Percentiles rank a stretch among this genome's conserved stretches.
Evolutionary conservation across 2,113 vertebrate species (phyloP).

Genomic region (Neomonachus schauinslandi): DNA sequence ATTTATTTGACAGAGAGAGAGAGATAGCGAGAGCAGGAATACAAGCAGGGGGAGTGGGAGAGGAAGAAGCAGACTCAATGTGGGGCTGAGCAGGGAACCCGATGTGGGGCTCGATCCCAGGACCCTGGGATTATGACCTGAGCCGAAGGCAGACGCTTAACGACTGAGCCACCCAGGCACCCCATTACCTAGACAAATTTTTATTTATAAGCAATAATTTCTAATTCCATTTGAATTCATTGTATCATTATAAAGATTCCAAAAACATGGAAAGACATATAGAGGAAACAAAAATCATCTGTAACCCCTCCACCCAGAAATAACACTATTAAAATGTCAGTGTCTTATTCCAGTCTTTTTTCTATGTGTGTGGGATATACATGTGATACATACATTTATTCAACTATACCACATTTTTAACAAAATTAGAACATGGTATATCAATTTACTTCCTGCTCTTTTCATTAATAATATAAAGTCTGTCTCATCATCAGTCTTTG

Average conservation of each 20-base stretch:
- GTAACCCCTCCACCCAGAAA: background rate
- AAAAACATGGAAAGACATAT: conserved; percentile 19
- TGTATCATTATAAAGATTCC: background rate
- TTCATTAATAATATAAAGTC: background rate
- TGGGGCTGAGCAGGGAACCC: too few species aligned
- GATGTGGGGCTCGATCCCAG: too few species aligned
- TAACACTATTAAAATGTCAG: background rate
- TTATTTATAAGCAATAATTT: background rate
- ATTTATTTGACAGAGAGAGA: too few species aligned
- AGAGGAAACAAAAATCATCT: conserved; percentile 35
- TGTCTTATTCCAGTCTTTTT: background rate
- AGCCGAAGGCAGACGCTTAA: too few species aligned
- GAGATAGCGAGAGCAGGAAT: too few species aligned
- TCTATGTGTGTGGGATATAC: background rate
- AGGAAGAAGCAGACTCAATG: too few species aligned
- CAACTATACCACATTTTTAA: background rate
- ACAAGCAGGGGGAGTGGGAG: too few species aligned
- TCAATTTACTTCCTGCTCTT: background rate
- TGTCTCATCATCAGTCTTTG: conserved; percentile 33
- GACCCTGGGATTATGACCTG: too few species aligned
- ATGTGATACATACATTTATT: background rate
- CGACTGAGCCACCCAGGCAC: too few species aligned
- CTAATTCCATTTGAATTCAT: background rate
- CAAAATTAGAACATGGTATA: background rate
- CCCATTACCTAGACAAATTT: background rate